Evolutionary conservation across 2,888 invertebrate species (phyloP), one percentile per base, ranked within the genome.

Genomic region (Ormyrus nitidulus): DNA sequence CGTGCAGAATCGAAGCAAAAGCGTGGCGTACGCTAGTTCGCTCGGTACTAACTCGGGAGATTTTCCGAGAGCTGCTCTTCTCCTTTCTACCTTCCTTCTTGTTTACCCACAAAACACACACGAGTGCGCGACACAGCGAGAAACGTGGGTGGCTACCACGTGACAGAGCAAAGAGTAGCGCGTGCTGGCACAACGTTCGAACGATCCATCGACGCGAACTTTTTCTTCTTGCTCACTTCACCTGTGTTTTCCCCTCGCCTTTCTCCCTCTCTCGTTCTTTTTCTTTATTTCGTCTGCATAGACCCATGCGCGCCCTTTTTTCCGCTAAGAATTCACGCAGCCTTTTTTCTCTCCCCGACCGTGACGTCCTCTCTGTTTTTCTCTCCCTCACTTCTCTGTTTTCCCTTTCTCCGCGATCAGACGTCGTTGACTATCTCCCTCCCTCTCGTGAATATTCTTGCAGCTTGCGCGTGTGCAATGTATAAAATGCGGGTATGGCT

Each of bases 101-200:
- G 89, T 89, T 91, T 90, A 91, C 89, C 90, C 87, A 90, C 89
- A 89, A 90, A 80, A 64, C 75, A 61, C 66, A 75, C 64, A 76
- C 68, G 68, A 66, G 70, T 58, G 65, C 58, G 44, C 90, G 90
- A 89, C 89, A 89, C 89, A 88, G 89, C 58, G 59, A 34, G 34
- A 80, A 91, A 91, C 90, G 91, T 91, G 91, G 89, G 90, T 89
- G 90, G 88, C 85, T 87, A 86, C 87, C 88, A 89, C 90, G 88
- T 88, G 89, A 88, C 85, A 69, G 56, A 8, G 66, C 56, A 69
- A 61, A 70, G 46, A 72, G 56, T 56, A 62, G 72, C 73, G 73
- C 73, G 70, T 75, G 79, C 66, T 70, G 79, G 74, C 79, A 74
- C 79, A 70, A 79, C 44, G 68, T 69, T 79, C 69, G 65, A 79